Evolutionary conservation across 30 jellyfish, hydroid and myxozoan genomes (phyloP).

Genomic region (Sanderia malayensis): DNA sequence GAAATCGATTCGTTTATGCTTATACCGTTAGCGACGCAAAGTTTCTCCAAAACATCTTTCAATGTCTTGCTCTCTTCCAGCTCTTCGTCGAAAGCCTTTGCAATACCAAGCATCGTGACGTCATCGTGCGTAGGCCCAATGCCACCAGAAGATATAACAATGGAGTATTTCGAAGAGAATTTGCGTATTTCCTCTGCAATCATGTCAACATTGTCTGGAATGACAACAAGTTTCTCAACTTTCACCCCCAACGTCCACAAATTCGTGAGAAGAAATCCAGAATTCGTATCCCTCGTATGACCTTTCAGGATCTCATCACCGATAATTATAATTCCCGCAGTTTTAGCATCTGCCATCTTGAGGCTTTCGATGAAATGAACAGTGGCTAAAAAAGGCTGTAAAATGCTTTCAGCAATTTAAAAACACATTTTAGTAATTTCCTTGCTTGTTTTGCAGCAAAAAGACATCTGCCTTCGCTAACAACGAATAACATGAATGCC

Average conservation of each 20-base stretch:
- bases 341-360: slow-evolving; percentile 27
- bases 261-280: slow-evolving; percentile 67
- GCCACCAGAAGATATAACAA: slow-evolving; percentile 88
- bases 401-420: too few relatives aligned
- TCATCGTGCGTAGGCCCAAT: slow-evolving; percentile 99
- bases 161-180: slow-evolving; percentile 54
- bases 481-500: too few relatives aligned
- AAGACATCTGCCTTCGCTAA: too few relatives aligned
- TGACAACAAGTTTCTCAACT: slow-evolving; percentile 54
- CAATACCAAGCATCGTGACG: slow-evolving; percentile 73
- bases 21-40: slow-evolving; percentile 15
- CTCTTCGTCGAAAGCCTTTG: slow-evolving; percentile 75
- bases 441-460: too few relatives aligned
- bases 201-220: slow-evolving; percentile 65
- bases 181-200: slow-evolving; percentile 54
- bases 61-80: slow-evolving; percentile 43
- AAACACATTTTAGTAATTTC: too few relatives aligned
- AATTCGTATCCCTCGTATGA: slow-evolving; percentile 91
- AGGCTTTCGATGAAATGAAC: too few relatives aligned
- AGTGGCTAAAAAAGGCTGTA: too few relatives aligned
- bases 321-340: slow-evolving; percentile 85
- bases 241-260: slow-evolving; percentile 87
- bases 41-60: slow-evolving; percentile 26
- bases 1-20: slow-evolving; percentile 23
- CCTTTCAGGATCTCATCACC: slow-evolving; percentile 96